phyloP scores from a whole-genome alignment of 2,888 invertebrate genomes.

The Drosophila histrio region DNA sequence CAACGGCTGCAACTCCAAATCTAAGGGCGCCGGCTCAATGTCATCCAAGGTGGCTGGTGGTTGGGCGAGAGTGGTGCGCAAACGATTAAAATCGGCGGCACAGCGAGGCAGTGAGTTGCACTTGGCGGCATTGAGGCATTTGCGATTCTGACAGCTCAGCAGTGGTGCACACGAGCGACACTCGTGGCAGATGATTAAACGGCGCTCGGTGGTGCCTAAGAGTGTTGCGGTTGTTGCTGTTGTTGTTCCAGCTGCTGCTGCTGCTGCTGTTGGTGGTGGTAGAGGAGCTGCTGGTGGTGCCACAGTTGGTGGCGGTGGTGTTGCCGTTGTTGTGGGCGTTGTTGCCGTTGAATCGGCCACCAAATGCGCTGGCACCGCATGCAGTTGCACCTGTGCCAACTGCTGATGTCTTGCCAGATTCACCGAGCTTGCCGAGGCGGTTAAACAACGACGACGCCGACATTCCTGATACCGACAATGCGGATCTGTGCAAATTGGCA shows the following conservation, averaged over 20 bases:
- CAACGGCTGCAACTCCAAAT: slow-evolving; percentile 36
- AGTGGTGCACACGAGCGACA: slow-evolving; percentile 83
- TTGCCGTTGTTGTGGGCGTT: slow-evolving; percentile 72
- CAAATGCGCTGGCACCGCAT: slow-evolving; percentile 77
- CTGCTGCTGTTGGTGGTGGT: slow-evolving; percentile 47
- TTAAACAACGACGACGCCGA: slow-evolving; percentile 61
- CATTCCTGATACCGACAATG: slow-evolving; percentile 83
- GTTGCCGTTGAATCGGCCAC: slow-evolving; percentile 70
- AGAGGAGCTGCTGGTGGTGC: slow-evolving; percentile 19
- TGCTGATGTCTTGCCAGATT: slow-evolving; percentile 81
- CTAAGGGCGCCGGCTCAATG: slow-evolving; percentile 77
- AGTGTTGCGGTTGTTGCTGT: slow-evolving; percentile 32
- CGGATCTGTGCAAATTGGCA: slow-evolving; percentile 84
- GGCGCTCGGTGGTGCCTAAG: slow-evolving; percentile 50
- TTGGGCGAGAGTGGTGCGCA: slow-evolving; percentile 81
- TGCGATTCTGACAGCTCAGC: slow-evolving; percentile 83
- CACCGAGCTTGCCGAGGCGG: slow-evolving; percentile 71
- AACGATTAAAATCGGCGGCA: slow-evolving; percentile 83
- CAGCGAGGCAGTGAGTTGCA: slow-evolving; percentile 85
- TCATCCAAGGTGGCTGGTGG: slow-evolving; percentile 80
- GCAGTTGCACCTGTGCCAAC: slow-evolving; percentile 80
- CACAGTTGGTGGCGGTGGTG: slow-evolving; percentile 46
- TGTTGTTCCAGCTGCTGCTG: slow-evolving; percentile 39
- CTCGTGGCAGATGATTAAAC: slow-evolving; percentile 82
- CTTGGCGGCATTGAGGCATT: slow-evolving; percentile 84